Evolutionary conservation across 1,140 invertebrate genomes (phyloP).

Genomic region (Dysdera silvatica): DNA sequence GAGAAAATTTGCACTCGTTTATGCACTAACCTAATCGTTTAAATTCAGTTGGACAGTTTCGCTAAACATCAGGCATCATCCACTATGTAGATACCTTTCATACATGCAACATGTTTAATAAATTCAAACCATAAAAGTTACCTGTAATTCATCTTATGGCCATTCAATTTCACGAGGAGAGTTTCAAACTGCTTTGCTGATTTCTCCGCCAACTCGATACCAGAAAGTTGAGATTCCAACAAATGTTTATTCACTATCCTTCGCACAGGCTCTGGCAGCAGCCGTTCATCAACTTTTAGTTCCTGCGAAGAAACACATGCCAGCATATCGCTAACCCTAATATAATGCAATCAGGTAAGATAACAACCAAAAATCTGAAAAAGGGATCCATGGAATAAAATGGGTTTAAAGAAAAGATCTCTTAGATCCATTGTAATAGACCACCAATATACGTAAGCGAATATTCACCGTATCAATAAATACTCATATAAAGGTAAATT

Average conservation of each 20-base stretch:
- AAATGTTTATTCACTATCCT: conserved; percentile 67
- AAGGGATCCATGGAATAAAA: too few relatives aligned
- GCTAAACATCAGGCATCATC: too few relatives aligned
- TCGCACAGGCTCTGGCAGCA: conserved; percentile 57
- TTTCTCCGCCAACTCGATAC: conserved; percentile 51
- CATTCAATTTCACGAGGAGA: conserved; percentile 30
- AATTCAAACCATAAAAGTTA: neutral
- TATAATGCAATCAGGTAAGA: neutral
- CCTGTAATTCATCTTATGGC: conserved; percentile 26
- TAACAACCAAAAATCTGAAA: too few relatives aligned
- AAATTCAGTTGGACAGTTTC: too few relatives aligned
- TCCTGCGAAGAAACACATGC: conserved; percentile 36
- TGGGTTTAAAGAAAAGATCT: too few relatives aligned
- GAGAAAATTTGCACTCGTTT: too few relatives aligned
- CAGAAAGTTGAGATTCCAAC: conserved; percentile 71
- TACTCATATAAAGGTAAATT: conserved; percentile 10
- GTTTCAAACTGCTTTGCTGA: conserved; percentile 39
- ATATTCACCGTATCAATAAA: too few relatives aligned
- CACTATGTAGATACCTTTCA: too few relatives aligned
- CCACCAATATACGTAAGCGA: too few relatives aligned
- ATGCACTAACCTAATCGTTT: too few relatives aligned
- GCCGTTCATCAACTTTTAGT: conserved; percentile 47
- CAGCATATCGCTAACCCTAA: neutral
- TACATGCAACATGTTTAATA: too few relatives aligned
- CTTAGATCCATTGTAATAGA: too few relatives aligned